Conservation (phyloP, 2,113 vertebrate species). For the Aptenodytes forsteri region DNA sequence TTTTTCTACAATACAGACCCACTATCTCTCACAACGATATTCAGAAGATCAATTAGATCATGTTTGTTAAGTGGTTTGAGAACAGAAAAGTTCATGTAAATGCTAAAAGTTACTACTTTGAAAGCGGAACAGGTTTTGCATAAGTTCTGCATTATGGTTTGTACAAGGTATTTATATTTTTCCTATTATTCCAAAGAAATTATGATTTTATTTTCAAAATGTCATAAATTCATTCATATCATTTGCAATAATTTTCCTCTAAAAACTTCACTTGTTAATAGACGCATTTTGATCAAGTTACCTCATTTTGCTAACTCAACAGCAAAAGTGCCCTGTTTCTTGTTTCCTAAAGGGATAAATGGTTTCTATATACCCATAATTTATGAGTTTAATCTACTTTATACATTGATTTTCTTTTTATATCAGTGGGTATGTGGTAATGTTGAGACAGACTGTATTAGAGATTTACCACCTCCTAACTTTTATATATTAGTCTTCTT, state of each 20-base stretch:
- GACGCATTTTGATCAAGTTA: not conserved
- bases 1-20: not conserved
- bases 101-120: not conserved
- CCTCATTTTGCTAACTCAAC: not conserved
- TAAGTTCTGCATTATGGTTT: not conserved
- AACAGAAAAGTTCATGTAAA: not conserved
- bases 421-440: not conserved
- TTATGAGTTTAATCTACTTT: not conserved
- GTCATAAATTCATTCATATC: not conserved
- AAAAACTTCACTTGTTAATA: not conserved
- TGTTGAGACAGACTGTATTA: not conserved
- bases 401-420: not conserved
- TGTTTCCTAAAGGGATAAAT: not conserved
- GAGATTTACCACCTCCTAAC: not conserved
- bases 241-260: not conserved
- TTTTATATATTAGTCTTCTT: not conserved
- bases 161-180: not conserved
- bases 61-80: not conserved
- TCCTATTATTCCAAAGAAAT: not conserved
- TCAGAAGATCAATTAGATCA: not conserved
- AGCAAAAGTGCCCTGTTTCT: not conserved
- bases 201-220: not conserved
- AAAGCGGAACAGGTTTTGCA: not conserved
- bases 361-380: not conserved
- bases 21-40: not conserved